Evolutionary conservation across 2,888 invertebrate genomes (phyloP), one percentile per base, ranked within the genome.

Genomic region (Drosophila macrospina): DNA sequence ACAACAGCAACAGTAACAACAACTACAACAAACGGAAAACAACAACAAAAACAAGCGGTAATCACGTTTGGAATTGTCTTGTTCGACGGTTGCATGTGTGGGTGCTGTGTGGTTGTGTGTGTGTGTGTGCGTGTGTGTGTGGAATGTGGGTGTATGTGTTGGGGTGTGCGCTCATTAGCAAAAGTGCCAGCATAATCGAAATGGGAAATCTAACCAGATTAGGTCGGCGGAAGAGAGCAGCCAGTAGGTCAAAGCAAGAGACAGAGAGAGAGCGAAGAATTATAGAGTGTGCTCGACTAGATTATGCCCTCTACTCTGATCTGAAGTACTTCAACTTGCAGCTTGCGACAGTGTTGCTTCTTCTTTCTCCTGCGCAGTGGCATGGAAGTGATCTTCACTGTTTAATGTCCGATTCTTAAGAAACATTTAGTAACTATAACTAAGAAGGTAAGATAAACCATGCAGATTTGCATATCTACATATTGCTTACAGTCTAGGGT

Each of bases 181-280:
- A 78, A 69, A 69, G 64, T 75, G 83, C 56, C 77, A 78, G 60
- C 59, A 73, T 74, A 77, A 78, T 87, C 79, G 66, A 67, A 85
- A 86, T 86, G 78, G 69, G 71, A 85, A 79, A 87, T 84, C 79
- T 64, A 81, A 70, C 55, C 69, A 42, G 87, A 70, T 78, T 84
- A 73, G 79, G 68, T 86, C 85, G 73, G 63, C 68, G 36, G 24
- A 45, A 56, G 54, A 64, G 54, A 63, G 45, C 45, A 57, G 4
- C 11, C 45, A 69, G 5, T 30, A 32, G 52, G 7, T 16, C 20
- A 39, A 36, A 55, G 8, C 15, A 34, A 59, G 28, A 36, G 42
- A 34, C 24, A 65, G 10, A 34, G 28, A 34, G 26, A 65, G 11
- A 34, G 28, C 63, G 20, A 61, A 30, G 24, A 32, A 7, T 2